phyloP scores from a whole-genome alignment of 2,113 vertebrate genomes.

The Perognathus longimembris region DNA sequence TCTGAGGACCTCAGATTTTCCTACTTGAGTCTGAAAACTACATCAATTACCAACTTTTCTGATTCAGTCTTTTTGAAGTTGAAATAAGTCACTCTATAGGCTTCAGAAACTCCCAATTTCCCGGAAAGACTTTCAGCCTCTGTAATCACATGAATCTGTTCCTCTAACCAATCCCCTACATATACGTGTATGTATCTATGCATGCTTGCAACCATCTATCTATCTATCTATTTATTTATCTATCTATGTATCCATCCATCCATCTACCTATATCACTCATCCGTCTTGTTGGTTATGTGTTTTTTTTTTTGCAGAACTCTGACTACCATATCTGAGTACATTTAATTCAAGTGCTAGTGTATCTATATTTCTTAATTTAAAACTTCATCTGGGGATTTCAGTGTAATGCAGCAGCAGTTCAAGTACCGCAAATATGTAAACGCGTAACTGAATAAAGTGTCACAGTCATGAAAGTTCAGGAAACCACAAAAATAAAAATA shows the following conservation, averaged over 20 bases:
- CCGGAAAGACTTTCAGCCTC: neutral
- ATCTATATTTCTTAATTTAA: neutral
- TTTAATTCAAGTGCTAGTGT: neutral
- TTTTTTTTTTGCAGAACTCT: neutral
- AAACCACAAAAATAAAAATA: neutral
- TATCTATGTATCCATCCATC: neutral
- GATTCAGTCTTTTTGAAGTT: neutral
- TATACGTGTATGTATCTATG: neutral
- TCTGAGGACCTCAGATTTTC: neutral
- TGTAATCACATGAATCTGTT: neutral
- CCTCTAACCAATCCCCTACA: neutral
- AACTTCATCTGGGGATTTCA: neutral
- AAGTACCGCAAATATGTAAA: neutral
- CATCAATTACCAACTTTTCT: no score
- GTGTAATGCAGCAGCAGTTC: no score
- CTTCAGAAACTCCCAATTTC: neutral
- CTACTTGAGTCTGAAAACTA: neutral
- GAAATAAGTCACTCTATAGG: neutral
- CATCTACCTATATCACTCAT: neutral
- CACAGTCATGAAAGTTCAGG: neutral
- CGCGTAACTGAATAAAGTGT: neutral
- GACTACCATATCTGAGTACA: neutral
- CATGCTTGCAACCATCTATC: neutral
- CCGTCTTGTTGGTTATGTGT: neutral
- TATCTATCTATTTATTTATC: neutral